Evolutionary conservation across 2,113 vertebrate genomes (phyloP).

Genomic region (Psephotus haematonotus): DNA sequence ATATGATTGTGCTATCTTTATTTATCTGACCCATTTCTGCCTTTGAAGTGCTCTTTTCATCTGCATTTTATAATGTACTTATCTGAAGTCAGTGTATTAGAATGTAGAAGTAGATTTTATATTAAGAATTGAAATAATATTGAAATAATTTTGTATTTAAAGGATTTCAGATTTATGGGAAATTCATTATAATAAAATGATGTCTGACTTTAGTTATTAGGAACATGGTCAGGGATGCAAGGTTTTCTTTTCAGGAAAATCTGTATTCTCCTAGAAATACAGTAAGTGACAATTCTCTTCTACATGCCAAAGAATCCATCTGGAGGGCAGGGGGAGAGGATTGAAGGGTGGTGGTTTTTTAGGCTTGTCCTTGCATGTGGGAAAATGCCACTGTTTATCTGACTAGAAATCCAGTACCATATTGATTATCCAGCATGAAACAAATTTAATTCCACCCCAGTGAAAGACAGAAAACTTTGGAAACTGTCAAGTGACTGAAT

Average conservation of each 20-base stretch:
- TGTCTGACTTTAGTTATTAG: neutral
- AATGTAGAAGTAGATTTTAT: neutral
- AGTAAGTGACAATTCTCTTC: neutral
- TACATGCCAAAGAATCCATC: neutral
- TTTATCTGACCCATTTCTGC: neutral
- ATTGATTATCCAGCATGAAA: conserved; percentile 15
- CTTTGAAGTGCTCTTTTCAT: conserved; percentile 1
- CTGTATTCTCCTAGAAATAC: neutral
- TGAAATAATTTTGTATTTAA: conserved; percentile 4
- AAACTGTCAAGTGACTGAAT: neutral
- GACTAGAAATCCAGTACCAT: neutral
- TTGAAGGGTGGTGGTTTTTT: neutral
- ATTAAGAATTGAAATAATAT: neutral
- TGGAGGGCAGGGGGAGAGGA: neutral
- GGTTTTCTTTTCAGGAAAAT: neutral
- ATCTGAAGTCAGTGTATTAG: neutral
- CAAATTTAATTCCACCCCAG: neutral
- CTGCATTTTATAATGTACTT: neutral
- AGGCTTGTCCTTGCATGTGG: neutral
- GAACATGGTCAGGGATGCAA: neutral
- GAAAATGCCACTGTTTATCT: neutral
- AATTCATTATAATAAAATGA: neutral
- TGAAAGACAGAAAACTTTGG: neutral
- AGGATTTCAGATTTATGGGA: neutral
- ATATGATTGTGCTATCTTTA: neutral